These are phyloP conservation scores for Caenorhabditis inopinata DNA, from an alignment of 1,140 invertebrate species.

Conservation along the genomic window DNA sequence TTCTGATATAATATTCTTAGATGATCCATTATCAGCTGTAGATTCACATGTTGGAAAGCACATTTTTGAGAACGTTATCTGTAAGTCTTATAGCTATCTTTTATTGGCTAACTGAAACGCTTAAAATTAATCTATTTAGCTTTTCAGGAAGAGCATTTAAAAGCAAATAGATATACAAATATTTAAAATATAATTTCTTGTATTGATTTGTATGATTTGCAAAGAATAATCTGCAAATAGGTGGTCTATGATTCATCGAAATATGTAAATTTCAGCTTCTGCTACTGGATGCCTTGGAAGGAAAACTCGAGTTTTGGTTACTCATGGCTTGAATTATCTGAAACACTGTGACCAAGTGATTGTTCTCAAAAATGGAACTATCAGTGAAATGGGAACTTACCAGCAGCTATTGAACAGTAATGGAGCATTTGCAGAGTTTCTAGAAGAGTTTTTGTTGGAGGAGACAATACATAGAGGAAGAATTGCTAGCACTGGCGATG, in stretches of 20 bases:
- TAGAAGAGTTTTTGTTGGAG: constrained; percentile 62
- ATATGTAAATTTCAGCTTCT: constrained; percentile 37
- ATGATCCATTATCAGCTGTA: constrained; percentile 75
- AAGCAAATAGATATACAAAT: no score
- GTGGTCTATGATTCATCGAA: no score
- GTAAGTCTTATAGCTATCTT: no score
- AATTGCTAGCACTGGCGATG: constrained; percentile 60
- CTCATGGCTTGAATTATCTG: constrained; percentile 60
- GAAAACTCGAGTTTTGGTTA: constrained; percentile 68
- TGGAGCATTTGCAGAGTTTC: constrained; percentile 57
- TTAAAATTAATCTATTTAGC: no score
- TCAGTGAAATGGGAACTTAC: constrained; percentile 58
- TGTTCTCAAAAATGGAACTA: constrained; percentile 53
- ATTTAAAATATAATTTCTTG: no score
- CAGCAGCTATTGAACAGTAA: constrained; percentile 53
- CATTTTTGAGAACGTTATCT: constrained; percentile 21
- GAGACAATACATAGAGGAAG: constrained; percentile 57
- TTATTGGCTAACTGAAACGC: no score
- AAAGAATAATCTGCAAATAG: no score
- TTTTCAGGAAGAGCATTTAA: no score
- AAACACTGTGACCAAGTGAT: constrained; percentile 57
- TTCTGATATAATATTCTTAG: constrained; percentile 75
- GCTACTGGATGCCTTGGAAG: constrained; percentile 75
- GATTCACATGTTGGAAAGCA: constrained; percentile 75
- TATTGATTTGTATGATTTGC: no score